A percentile compares a stretch with the other conserved stretches of the same genome.
These are phyloP conservation scores for Cavia aperea DNA, from an alignment of 2,113 vertebrate genomes.

Conservation along the genomic window DNA sequence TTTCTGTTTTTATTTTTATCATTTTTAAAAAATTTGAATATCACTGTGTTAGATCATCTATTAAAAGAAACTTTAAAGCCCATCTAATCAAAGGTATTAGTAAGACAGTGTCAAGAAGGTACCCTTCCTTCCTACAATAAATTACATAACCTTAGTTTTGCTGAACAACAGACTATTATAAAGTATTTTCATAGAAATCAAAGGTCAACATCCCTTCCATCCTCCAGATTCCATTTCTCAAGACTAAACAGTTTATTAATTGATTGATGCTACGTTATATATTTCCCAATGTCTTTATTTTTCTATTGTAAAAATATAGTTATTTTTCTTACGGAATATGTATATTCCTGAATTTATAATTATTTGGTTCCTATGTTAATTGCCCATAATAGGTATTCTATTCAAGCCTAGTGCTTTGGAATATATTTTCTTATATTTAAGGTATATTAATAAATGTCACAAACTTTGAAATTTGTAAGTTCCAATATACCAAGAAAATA, in stretches of 20 bases:
- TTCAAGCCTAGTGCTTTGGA: conserved; percentile 1
- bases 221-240: background rate
- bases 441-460: background rate
- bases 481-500: background rate
- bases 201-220: background rate
- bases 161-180: background rate
- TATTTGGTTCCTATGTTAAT: background rate
- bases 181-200: background rate
- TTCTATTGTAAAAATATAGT: background rate
- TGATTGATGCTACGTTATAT: background rate
- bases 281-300: background rate
- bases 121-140: background rate
- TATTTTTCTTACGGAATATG: background rate
- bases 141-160: background rate
- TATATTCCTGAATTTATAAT: background rate
- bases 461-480: background rate
- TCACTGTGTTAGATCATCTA: background rate
- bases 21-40: background rate
- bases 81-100: background rate
- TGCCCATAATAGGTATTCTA: background rate
- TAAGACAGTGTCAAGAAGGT: background rate
- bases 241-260: background rate
- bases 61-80: background rate
- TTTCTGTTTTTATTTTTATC: background rate
- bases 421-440: conserved; percentile 2